Evolutionary conservation across 2,113 vertebrate genomes (phyloP).

Genomic region (Rhinolophus ferrumequinum): DNA sequence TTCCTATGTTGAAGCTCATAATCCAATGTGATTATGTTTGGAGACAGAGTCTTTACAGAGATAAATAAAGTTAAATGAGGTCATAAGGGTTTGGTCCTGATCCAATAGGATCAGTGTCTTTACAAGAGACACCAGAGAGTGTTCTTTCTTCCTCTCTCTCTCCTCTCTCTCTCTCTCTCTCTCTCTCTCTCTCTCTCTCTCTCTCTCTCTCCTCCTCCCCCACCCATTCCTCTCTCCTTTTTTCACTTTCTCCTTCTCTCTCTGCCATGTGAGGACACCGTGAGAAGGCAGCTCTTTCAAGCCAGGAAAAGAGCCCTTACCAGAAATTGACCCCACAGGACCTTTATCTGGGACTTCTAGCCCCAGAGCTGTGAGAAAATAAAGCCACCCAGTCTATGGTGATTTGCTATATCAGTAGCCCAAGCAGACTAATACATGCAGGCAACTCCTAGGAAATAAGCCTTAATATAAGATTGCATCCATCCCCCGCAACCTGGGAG

Average conservation of each 20-base stretch:
- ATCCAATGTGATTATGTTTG: neutral
- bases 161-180: no score
- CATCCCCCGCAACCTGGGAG: neutral
- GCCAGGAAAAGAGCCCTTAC: neutral
- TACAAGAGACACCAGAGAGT: neutral
- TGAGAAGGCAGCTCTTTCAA: neutral
- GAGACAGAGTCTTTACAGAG: neutral
- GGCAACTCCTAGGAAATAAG: neutral
- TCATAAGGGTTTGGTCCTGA: neutral
- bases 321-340: neutral
- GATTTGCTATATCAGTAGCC: neutral
- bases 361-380: neutral
- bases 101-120: neutral
- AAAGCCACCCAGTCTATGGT: no score
- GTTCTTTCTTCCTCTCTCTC: no score
- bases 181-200: no score
- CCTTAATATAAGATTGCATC: neutral
- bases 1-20: neutral
- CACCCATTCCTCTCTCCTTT: no score
- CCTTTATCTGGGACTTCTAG: neutral
- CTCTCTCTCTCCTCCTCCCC: neutral
- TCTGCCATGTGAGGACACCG: neutral
- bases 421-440: neutral
- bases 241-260: no score
- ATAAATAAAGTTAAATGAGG: neutral